Conservation (phyloP, 2,797 vertebrate genomes). For the Orestias chungarensis region DNA sequence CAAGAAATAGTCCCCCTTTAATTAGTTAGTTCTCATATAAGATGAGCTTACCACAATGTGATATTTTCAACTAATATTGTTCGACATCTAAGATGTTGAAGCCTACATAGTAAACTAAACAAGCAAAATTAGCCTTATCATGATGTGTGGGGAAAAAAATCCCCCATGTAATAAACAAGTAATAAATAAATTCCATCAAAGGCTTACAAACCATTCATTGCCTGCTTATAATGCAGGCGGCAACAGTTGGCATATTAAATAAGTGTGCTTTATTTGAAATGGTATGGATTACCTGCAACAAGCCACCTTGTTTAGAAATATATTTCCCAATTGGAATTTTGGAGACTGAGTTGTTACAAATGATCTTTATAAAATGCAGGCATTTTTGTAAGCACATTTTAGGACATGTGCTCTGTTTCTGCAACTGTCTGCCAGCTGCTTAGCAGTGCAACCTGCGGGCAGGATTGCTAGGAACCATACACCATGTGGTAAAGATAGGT, state of each 20-base stretch:
- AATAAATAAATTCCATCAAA: slow-evolving; percentile 61
- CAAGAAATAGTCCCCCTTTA: slow-evolving; percentile 88
- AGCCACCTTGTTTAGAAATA: slow-evolving; percentile 51
- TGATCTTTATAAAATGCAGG: slow-evolving; percentile 5
- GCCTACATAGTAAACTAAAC: slow-evolving; percentile 57
- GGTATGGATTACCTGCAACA: slow-evolving; percentile 55
- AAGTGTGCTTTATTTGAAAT: slow-evolving; percentile 75
- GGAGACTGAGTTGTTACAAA: background rate
- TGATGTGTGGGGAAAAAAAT: slow-evolving; percentile 41
- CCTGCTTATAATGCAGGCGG: slow-evolving; percentile 68
- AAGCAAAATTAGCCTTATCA: slow-evolving; percentile 61
- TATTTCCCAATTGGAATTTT: slow-evolving; percentile 23
- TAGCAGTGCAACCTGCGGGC: slow-evolving; percentile 48
- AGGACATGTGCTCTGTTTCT: slow-evolving; percentile 37
- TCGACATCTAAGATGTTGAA: slow-evolving; percentile 66
- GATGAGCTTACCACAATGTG: slow-evolving; percentile 72
- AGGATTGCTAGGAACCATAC: slow-evolving; percentile 66
- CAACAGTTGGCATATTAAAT: slow-evolving; percentile 46
- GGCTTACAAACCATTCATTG: slow-evolving; percentile 59
- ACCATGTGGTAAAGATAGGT: slow-evolving; percentile 70
- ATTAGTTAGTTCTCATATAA: slow-evolving; percentile 86
- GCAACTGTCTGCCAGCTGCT: slow-evolving; percentile 33
- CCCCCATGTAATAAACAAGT: no score
- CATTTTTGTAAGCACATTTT: background rate
- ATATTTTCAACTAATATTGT: slow-evolving; percentile 77